Percentiles rank a stretch among this genome's conserved stretches.
phyloP scores from a whole-genome alignment of 2,888 invertebrate genomes.

The Tortricodes alternella region DNA sequence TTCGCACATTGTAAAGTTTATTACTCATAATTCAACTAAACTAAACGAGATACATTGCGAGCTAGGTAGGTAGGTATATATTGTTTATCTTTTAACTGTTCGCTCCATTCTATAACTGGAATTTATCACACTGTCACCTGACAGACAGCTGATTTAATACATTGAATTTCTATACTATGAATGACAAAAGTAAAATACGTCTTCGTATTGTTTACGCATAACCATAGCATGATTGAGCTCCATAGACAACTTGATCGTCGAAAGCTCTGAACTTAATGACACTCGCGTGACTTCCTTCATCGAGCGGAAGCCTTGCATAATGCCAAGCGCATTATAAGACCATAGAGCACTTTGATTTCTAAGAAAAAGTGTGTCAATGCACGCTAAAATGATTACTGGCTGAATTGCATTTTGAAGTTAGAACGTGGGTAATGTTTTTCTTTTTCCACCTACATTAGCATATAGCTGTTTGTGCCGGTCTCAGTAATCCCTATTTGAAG shows the following conservation, averaged over 20 bases:
- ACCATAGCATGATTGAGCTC: constrained; percentile 25
- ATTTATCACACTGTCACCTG: no score
- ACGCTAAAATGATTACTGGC: background rate
- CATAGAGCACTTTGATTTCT: constrained; percentile 3
- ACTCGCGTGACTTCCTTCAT: constrained; percentile 51
- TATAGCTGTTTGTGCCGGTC: background rate
- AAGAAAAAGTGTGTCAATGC: constrained; percentile 17
- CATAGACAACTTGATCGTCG: constrained; percentile 44
- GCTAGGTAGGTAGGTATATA: no score
- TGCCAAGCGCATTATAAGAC: constrained; percentile 36
- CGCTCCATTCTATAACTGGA: no score
- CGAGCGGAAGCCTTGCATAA: constrained; percentile 45
- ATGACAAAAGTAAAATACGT: background rate
- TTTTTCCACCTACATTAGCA: no score
- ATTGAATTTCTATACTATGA: background rate
- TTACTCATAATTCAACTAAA: no score
- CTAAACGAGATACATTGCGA: no score
- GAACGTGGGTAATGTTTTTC: no score
- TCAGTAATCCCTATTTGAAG: no score
- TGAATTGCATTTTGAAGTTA: background rate
- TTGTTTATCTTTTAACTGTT: no score
- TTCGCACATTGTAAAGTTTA: background rate
- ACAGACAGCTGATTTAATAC: no score
- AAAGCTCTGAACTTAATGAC: constrained; percentile 47
- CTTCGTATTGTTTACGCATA: constrained; percentile 1